Conservation (phyloP, 53 echinoderm and acorn worm genomes). For the Antedon mediterranea region DNA sequence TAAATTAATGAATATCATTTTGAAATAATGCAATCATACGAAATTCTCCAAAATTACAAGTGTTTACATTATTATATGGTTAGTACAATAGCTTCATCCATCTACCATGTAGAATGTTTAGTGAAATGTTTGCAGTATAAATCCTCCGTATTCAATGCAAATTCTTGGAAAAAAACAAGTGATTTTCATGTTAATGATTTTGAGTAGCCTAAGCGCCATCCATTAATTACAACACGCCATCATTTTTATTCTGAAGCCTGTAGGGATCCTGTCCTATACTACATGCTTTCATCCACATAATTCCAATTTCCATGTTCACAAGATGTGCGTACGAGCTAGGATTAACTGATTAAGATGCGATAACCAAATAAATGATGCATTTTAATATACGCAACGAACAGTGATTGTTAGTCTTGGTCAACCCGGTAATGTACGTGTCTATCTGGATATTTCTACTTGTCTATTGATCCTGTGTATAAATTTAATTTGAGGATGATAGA, state of each 20-base stretch:
- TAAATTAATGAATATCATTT: too few relatives aligned
- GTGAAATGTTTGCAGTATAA: too few relatives aligned
- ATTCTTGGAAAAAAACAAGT: too few relatives aligned
- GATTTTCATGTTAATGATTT: too few relatives aligned
- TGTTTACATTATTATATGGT: too few relatives aligned
- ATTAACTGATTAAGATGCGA: background rate
- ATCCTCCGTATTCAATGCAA: too few relatives aligned
- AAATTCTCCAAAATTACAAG: too few relatives aligned
- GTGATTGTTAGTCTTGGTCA: too few relatives aligned
- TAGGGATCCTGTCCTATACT: background rate
- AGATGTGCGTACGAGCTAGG: background rate
- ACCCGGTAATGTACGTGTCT: background rate
- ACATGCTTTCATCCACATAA: background rate
- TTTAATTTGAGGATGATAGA: background rate
- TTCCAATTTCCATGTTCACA: background rate
- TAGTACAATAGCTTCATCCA: too few relatives aligned
- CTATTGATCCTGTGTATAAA: background rate
- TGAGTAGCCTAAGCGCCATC: too few relatives aligned
- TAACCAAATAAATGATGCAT: background rate
- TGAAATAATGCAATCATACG: too few relatives aligned
- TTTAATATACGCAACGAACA: background rate
- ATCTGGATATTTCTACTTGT: background rate
- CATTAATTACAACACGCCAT: background rate
- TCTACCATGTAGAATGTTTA: too few relatives aligned
- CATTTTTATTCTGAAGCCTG: background rate